Conservation (phyloP, 2,797 vertebrate genomes). For the Phoeniculus purpureus region DNA sequence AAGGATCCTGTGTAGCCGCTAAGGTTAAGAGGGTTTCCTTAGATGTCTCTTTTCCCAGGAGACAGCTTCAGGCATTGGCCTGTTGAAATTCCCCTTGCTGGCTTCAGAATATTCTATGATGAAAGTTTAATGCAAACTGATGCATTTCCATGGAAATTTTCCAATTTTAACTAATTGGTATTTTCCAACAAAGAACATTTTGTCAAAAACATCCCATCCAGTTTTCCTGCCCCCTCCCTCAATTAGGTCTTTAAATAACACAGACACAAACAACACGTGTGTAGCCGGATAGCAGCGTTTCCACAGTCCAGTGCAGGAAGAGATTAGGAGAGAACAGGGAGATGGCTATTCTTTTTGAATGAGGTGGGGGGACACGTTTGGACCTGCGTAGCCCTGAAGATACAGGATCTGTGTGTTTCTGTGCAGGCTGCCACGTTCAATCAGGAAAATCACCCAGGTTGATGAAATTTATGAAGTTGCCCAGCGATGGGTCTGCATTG, state of each 20-base stretch:
- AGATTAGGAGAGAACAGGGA: background rate
- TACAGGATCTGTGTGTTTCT: background rate
- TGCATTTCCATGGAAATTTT: slow-evolving; percentile 11
- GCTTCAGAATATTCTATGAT: slow-evolving; percentile 8
- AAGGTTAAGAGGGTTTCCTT: background rate
- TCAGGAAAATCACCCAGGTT: slow-evolving; percentile 28
- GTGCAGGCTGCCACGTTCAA: background rate
- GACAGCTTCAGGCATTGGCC: background rate
- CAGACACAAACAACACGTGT: background rate
- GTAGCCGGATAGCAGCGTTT: background rate
- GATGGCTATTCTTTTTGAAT: background rate
- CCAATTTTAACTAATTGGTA: background rate
- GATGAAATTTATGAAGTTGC: slow-evolving; percentile 63
- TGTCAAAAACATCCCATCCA: background rate
- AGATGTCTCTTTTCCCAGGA: background rate
- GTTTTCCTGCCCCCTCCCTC: background rate
- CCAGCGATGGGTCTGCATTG: slow-evolving; percentile 52
- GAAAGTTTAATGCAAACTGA: slow-evolving; percentile 11
- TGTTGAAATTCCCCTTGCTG: background rate
- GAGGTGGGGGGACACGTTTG: background rate
- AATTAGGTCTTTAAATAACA: slow-evolving; percentile 3
- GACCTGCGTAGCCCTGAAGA: background rate
- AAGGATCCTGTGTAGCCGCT: background rate
- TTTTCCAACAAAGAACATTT: slow-evolving; percentile 40
- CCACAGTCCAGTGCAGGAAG: background rate